phyloP scores from a whole-genome alignment of 2,888 invertebrate genomes.

The Volucella inflata region DNA sequence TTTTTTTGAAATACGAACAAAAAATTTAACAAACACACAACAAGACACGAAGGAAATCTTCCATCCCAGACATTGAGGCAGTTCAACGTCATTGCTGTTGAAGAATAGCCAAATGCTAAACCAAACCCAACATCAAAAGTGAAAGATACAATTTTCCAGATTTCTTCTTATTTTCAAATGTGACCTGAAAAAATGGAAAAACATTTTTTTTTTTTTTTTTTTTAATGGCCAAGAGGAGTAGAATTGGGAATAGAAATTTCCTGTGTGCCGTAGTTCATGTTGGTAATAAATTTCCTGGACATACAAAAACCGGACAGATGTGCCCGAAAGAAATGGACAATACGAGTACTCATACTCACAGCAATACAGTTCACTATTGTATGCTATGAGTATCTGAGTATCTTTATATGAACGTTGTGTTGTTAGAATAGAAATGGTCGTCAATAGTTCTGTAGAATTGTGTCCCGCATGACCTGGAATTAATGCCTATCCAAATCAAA shows the following conservation, averaged over 20 bases:
- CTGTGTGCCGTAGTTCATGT: slow-evolving; percentile 38
- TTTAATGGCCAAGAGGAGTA: background rate
- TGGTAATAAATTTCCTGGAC: slow-evolving; percentile 69
- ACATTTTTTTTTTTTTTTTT: background rate
- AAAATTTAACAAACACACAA: slow-evolving; percentile 12
- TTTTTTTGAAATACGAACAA: slow-evolving; percentile 32
- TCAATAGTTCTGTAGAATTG: slow-evolving; percentile 48
- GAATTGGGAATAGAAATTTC: slow-evolving; percentile 20
- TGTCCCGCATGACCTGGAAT: slow-evolving; percentile 64
- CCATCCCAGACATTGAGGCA: slow-evolving; percentile 73
- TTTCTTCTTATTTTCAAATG: slow-evolving; percentile 30
- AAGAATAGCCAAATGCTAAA: slow-evolving; percentile 41
- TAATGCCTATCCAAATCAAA: slow-evolving; percentile 66
- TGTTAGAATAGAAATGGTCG: slow-evolving; percentile 39
- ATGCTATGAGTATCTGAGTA: slow-evolving; percentile 7
- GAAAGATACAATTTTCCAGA: slow-evolving; percentile 40
- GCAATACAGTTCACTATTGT: background rate
- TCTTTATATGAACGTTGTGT: background rate
- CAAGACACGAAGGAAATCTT: slow-evolving; percentile 34
- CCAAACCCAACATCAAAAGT: slow-evolving; percentile 9
- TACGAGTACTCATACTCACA: background rate
- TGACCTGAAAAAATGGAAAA: slow-evolving; percentile 44
- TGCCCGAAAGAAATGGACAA: slow-evolving; percentile 29
- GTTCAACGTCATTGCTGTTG: slow-evolving; percentile 35
- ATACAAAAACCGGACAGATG: slow-evolving; percentile 59